phyloP scores from a whole-genome alignment of 2,797 vertebrate genomes.

The Fratercula arctica region DNA sequence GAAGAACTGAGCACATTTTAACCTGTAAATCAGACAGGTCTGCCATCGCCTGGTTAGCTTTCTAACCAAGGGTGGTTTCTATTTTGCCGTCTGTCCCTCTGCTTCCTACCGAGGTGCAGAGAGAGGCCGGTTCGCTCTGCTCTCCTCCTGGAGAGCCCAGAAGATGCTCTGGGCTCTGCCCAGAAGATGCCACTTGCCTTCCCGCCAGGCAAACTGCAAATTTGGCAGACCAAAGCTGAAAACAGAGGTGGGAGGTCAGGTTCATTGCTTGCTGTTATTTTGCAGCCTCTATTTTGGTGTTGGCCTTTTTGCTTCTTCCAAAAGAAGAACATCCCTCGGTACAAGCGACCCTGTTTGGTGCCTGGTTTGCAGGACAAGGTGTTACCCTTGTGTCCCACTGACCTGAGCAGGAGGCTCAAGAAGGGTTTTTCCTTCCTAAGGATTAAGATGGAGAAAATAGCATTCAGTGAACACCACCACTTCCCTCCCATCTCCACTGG shows the following conservation, averaged over 20 bases:
- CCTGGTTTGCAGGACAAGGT: neutral
- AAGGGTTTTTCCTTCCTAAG: neutral
- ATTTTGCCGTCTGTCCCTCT: neutral
- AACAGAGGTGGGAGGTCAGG: neutral
- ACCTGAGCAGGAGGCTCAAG: neutral
- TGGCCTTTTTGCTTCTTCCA: neutral
- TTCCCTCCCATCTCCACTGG: neutral
- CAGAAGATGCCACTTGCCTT: neutral
- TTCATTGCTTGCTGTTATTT: neutral
- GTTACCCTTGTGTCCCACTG: neutral
- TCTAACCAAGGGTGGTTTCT: neutral
- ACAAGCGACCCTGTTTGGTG: neutral
- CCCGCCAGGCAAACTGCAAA: neutral
- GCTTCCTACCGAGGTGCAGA: neutral
- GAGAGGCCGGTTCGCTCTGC: rapidly evolving
- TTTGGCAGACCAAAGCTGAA: neutral
- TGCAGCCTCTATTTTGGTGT: neutral
- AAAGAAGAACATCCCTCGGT: neutral
- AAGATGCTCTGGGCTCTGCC: neutral
- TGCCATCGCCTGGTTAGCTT: rapidly evolving
- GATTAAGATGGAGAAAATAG: neutral
- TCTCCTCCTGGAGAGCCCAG: neutral
- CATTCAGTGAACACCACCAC: neutral
- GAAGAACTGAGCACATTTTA: neutral
- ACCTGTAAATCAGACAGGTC: neutral